These are phyloP conservation scores for Drosophila erecta DNA, from an alignment of 1,140 invertebrate species.

Conservation along the genomic window DNA sequence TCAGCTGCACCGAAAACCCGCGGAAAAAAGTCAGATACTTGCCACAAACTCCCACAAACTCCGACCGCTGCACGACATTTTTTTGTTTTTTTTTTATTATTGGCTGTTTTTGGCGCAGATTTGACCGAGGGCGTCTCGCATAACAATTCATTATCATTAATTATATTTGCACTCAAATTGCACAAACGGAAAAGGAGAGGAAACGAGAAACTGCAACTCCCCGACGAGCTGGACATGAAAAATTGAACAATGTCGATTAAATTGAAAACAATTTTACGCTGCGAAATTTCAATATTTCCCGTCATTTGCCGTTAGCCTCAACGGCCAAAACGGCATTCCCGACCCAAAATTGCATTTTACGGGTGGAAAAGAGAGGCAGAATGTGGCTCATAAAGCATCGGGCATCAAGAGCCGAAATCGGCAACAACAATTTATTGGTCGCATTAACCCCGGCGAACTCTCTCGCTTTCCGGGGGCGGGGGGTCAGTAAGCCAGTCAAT, in stretches of 20 bases:
- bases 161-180: slow-evolving; percentile 73
- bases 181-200: slow-evolving; percentile 17
- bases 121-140: slow-evolving; percentile 58
- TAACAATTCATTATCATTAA: slow-evolving; percentile 83
- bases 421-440: slow-evolving; percentile 76
- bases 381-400: slow-evolving; percentile 73
- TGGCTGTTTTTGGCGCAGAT: slow-evolving; percentile 4
- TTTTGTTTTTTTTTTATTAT: slow-evolving; percentile 25
- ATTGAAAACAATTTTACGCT: slow-evolving; percentile 74
- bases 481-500: slow-evolving; percentile 47
- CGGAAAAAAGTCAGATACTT: slow-evolving; percentile 37
- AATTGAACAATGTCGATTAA: slow-evolving; percentile 72
- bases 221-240: slow-evolving; percentile 59
- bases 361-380: slow-evolving; percentile 35
- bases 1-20: slow-evolving; percentile 40
- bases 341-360: not conserved
- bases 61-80: slow-evolving; percentile 61
- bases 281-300: slow-evolving; percentile 76
- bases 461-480: slow-evolving; percentile 61
- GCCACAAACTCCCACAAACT: slow-evolving; percentile 42
- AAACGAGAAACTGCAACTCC: slow-evolving; percentile 7
- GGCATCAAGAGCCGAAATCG: slow-evolving; percentile 66
- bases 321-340: slow-evolving; percentile 19
- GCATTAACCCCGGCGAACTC: slow-evolving; percentile 75
- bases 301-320: slow-evolving; percentile 61